Conservation (phyloP, 2,888 invertebrate species). For the Rhopalosiphum nymphaeae region DNA sequence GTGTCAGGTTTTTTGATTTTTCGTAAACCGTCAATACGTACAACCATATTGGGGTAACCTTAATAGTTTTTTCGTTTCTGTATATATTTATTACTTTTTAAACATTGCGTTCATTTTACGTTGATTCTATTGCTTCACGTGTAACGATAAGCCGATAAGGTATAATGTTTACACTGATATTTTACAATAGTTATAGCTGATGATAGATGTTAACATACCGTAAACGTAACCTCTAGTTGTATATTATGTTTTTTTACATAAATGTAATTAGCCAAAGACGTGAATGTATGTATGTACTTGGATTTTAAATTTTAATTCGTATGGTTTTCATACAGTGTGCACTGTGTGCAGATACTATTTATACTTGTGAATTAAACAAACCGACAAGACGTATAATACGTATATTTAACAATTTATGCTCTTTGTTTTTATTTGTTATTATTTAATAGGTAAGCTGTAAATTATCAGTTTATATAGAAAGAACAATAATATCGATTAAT, state of each 20-base stretch:
- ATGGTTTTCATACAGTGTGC: neutral
- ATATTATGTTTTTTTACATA: neutral
- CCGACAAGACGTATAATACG: neutral
- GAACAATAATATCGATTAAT: neutral
- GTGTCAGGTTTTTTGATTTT: slow-evolving; percentile 19
- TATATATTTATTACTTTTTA: neutral
- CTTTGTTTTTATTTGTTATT: neutral
- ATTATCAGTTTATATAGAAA: neutral
- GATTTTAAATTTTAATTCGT: neutral
- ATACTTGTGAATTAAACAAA: neutral
- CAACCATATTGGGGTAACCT: slow-evolving; percentile 24
- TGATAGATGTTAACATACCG: slow-evolving; percentile 13
- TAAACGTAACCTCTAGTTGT: slow-evolving; percentile 35
- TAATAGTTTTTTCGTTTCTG: slow-evolving; percentile 8
- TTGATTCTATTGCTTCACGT: neutral
- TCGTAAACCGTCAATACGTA: neutral
- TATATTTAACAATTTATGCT: neutral
- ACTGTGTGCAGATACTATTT: neutral
- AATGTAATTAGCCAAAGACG: slow-evolving; percentile 24
- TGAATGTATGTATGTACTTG: neutral
- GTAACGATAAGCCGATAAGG: neutral
- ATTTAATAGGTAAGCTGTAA: neutral
- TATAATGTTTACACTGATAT: neutral
- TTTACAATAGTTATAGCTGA: neutral
- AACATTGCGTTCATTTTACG: neutral